Conservation (phyloP, 2,888 invertebrate genomes). For the Phorcus lineatus region DNA sequence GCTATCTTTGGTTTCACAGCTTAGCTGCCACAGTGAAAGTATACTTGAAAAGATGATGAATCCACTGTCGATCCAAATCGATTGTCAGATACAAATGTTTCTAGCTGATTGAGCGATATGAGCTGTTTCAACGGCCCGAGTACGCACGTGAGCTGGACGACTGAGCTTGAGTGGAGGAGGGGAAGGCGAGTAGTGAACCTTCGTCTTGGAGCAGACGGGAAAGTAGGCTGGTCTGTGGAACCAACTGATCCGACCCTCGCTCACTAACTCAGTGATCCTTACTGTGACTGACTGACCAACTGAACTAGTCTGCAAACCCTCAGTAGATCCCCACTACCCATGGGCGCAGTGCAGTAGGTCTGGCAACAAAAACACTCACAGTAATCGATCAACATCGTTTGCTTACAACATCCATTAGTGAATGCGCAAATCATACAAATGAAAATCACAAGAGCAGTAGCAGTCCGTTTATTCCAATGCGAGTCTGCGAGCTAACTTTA, state of each 20-base stretch:
- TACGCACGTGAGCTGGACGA: background rate
- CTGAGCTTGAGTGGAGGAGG: background rate
- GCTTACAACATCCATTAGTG: too few species aligned
- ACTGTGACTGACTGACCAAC: background rate
- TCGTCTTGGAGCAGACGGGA: background rate
- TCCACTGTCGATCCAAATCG: slow-evolving; percentile 47
- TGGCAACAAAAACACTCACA: too few species aligned
- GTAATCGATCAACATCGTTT: too few species aligned
- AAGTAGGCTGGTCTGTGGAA: background rate
- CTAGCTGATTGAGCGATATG: background rate
- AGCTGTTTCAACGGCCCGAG: background rate
- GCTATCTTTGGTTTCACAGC: slow-evolving; percentile 31
- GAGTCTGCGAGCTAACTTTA: too few species aligned
- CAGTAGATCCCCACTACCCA: too few species aligned
- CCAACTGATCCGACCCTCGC: background rate
- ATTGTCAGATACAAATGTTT: slow-evolving; percentile 41
- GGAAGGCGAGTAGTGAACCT: background rate
- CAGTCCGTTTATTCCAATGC: too few species aligned
- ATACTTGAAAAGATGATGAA: slow-evolving; percentile 51
- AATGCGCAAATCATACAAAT: too few species aligned
- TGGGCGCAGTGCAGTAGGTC: too few species aligned
- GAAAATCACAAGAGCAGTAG: too few species aligned
- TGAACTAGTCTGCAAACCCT: background rate
- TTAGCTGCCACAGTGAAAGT: slow-evolving; percentile 32
- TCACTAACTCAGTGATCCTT: background rate